Percentiles rank a stretch among this genome's conserved stretches.
These are phyloP conservation scores for Amiota communis DNA, from an alignment of 2,888 invertebrate species.

Conservation along the genomic window DNA sequence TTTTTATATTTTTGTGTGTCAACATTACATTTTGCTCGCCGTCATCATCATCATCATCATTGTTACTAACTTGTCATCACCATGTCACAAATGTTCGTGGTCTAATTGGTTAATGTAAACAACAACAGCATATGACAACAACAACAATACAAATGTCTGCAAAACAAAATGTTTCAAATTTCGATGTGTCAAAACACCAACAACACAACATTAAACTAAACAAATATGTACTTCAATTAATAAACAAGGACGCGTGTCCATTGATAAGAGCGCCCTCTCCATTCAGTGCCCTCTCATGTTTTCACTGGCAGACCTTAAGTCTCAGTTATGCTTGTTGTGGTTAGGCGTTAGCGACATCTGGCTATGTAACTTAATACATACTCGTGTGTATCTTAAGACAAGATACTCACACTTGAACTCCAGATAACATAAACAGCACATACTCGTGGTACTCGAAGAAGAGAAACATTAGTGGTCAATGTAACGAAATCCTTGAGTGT, in stretches of 20 bases:
- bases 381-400: neutral
- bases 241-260: constrained; percentile 61
- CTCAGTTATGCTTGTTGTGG: neutral
- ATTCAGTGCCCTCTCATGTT: neutral
- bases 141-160: constrained; percentile 3
- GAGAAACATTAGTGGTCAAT: neutral
- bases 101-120: constrained; percentile 67
- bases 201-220: constrained; percentile 38
- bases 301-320: neutral
- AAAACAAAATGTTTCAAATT: constrained; percentile 41
- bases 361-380: constrained; percentile 21
- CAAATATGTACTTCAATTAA: constrained; percentile 63
- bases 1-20: neutral
- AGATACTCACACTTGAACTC: neutral
- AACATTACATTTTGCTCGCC: constrained; percentile 7
- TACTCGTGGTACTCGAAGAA: no score
- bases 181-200: constrained; percentile 25
- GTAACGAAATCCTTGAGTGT: constrained; percentile 20
- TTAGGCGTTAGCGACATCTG: constrained; percentile 6
- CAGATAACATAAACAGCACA: no score
- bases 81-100: constrained; percentile 9
- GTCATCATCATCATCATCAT: neutral
- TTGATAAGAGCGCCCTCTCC: constrained; percentile 8
- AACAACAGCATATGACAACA: constrained; percentile 35
- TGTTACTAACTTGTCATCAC: constrained; percentile 11